Evolutionary conservation across 2,888 invertebrate genomes (phyloP).

Genomic region (Epirrhoe tristata): DNA sequence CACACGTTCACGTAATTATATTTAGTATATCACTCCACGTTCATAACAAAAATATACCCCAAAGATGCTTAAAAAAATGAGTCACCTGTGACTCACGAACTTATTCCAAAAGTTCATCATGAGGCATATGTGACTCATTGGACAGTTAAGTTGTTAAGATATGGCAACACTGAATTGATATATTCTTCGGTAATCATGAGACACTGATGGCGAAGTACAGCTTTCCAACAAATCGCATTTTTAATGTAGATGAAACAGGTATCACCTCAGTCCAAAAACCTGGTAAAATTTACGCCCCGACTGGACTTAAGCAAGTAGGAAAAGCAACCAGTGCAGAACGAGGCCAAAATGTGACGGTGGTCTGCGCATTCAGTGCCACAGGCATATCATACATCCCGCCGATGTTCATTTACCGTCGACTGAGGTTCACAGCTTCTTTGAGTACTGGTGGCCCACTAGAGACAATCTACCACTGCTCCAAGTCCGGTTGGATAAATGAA

Average conservation of each 20-base stretch:
- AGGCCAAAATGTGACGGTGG: conserved; percentile 13
- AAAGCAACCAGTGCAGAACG: conserved; percentile 8
- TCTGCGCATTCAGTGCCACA: conserved; percentile 9
- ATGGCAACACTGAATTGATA: too few relatives aligned
- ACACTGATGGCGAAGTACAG: background rate
- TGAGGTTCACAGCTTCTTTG: conserved; percentile 4
- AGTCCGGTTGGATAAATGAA: conserved; percentile 15
- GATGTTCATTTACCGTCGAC: conserved; percentile 15
- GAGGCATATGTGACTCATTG: too few relatives aligned
- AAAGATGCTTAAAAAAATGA: too few relatives aligned
- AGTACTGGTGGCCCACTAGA: conserved; percentile 10
- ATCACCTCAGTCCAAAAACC: conserved; percentile 11
- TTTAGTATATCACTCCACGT: too few relatives aligned
- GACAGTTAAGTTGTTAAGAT: too few relatives aligned
- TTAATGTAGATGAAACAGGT: conserved; percentile 26
- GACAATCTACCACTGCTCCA: conserved; percentile 12
- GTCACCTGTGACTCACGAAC: too few relatives aligned
- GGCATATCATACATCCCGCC: conserved; percentile 14
- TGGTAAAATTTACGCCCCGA: background rate
- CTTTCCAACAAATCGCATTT: conserved; percentile 21
- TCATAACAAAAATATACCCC: too few relatives aligned
- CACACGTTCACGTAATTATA: too few relatives aligned
- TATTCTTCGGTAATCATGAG: too few relatives aligned
- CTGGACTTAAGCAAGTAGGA: conserved; percentile 10
- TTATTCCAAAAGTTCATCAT: too few relatives aligned